Evolutionary conservation across 2,888 invertebrate species (phyloP), one percentile per base, ranked within the genome.

Genomic region (Spilosoma lubricipeda): DNA sequence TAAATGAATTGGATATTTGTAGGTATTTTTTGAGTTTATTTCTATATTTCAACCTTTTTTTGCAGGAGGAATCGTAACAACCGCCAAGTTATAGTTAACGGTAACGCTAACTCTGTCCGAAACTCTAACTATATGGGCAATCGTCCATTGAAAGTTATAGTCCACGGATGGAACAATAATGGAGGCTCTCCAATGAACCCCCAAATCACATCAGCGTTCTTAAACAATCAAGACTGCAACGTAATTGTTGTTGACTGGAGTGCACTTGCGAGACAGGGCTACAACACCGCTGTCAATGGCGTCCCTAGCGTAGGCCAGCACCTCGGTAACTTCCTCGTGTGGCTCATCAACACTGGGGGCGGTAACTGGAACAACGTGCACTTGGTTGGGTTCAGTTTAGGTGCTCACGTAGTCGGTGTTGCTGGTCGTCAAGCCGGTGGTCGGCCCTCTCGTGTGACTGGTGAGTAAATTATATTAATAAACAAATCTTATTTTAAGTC

Each of bases 351-450:
- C 70, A 91, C 81, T 0, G 88, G 85, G 8, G 94, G 94, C 33
- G 92, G 92, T 13, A 90, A 91, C 81, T 93, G 91, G 90, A 89
- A 90, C 77, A 90, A 90, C 45, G 85, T 94, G 3, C 95, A 95
- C 77, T 81, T 95, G 42, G 87, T 94, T 39, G 95, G 95, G 39
- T 91, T 91, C 89, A 94, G 95, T 83, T 89, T 94, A 79, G 95
- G 95, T 9, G 94, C 94, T 78, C 94, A 94, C 75, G 84, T 93
- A 13, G 93, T 93, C 1, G 94, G 94, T 3, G 90, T 85, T 33
- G 92, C 92, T 75, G 93, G 94, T 5, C 91, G 93, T 9, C 77
- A 78, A 1, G 83, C 88, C 63, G 81, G 87, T 11, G 84, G 90
- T 23, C 86, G 87, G 2, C 86, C 91, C 4, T 77, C 77, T 2